Evolutionary conservation across 2,113 vertebrate species (phyloP).

Genomic region (Rhinopomastus cyanomelas): DNA sequence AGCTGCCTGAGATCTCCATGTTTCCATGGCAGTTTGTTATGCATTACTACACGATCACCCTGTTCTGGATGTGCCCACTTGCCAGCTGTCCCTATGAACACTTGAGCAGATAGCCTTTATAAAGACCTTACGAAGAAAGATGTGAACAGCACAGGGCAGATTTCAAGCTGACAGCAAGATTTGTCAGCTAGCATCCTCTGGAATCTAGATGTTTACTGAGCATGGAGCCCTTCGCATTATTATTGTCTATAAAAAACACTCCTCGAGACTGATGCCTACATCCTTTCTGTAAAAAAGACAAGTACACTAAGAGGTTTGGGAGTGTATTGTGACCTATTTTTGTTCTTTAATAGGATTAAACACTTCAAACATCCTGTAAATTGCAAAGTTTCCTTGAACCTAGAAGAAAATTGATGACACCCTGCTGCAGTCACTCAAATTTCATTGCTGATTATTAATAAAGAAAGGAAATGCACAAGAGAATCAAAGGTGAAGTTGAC

Average conservation of each 20-base stretch:
- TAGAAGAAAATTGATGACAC: not conserved
- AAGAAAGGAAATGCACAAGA: not conserved
- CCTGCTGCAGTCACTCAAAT: not conserved
- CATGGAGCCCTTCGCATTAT: not conserved
- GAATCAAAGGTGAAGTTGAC: not conserved
- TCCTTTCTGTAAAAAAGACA: not conserved
- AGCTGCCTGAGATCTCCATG: not conserved
- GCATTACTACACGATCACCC: not conserved
- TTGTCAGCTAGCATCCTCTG: not conserved
- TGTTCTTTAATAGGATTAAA: not conserved
- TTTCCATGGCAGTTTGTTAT: constrained; percentile 20
- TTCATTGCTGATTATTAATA: not conserved
- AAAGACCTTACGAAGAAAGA: not conserved
- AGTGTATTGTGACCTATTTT: not conserved
- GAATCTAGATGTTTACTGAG: not conserved
- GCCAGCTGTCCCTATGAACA: not conserved
- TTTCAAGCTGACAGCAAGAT: not conserved
- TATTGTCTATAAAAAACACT: not conserved
- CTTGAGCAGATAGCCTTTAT: constrained; percentile 6
- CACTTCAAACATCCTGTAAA: not conserved
- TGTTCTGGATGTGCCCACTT: not conserved
- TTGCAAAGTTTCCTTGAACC: not conserved
- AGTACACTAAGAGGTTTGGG: not conserved
- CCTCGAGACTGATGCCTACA: not conserved
- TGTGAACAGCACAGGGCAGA: not conserved